Percentiles rank a stretch among this genome's conserved stretches.
Conservation (phyloP, 37 sponge, comb jelly and placozoan species). For the Aplysina aerophoba region DNA sequence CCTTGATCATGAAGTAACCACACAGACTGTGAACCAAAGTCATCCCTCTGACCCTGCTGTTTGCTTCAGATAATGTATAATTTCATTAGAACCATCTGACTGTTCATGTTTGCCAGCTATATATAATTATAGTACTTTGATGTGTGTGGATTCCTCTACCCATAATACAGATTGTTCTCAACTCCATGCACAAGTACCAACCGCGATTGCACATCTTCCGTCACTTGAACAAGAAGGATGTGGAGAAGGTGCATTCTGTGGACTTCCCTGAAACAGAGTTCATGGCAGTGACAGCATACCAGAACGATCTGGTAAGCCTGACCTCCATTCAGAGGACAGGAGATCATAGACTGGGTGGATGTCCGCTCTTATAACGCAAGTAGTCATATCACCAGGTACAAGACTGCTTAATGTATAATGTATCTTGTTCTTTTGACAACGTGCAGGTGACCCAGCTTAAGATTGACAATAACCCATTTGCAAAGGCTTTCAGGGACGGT, state of each 20-base stretch:
- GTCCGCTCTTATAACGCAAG: too few relatives aligned
- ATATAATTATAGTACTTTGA: not conserved
- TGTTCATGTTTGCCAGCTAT: not conserved
- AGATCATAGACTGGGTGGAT: too few relatives aligned
- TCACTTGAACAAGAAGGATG: constrained; percentile 44
- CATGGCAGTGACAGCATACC: constrained; percentile 87
- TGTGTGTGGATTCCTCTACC: not conserved
- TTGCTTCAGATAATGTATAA: too few relatives aligned
- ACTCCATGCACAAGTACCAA: constrained; percentile 85
- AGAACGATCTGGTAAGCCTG: constrained; percentile 74
- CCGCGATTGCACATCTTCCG: constrained; percentile 64
- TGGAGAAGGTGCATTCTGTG: constrained; percentile 41
- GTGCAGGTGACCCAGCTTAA: constrained; percentile 81
- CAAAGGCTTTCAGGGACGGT: constrained; percentile 77
- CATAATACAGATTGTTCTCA: constrained; percentile 55
- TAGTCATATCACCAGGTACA: not conserved
- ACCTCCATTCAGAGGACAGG: too few relatives aligned
- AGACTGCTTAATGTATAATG: too few relatives aligned
- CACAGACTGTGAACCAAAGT: too few relatives aligned
- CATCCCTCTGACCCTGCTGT: too few relatives aligned
- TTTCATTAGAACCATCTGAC: too few relatives aligned
- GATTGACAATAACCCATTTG: constrained; percentile 89
- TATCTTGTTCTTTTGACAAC: too few relatives aligned
- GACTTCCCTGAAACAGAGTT: constrained; percentile 71
- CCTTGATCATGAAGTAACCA: too few relatives aligned